Base-by-base conservation (phyloP, 2,797 vertebrate genomes). In the Lagocephalus sceleratus region DNA sequence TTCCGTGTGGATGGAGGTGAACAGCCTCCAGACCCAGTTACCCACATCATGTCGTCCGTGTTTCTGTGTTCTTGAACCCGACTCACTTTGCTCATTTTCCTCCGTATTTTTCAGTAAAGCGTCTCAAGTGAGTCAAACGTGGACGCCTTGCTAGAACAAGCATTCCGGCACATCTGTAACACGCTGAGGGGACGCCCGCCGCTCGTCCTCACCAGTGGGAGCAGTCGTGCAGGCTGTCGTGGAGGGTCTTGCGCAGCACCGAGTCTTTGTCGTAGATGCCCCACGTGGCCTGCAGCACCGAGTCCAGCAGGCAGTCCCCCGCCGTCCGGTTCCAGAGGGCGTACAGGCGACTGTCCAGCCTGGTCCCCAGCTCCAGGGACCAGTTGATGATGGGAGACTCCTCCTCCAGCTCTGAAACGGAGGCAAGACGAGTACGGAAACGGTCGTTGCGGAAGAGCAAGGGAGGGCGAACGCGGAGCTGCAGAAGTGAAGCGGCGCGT, bases 221-320 rank as follows among this genome's bases (percentile, higher is more conserved):
- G 66, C 96, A 99, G 93, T 98, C 94, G 3, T 98, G 96, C 71
- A 99, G 90, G 87, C 96, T 96, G 90, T 97, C 96, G 0, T 98
- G 95, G 62, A 98, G 93, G 29, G 95, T 96, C 78, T 98, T 98
- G 75, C 97, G 91, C 32, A 99, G 92, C 85, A 98, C 96, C 0
- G 95, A 98, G 84, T 99, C 97, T 78, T 99, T 99, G 90, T 99
- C 96, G 2, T 97, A 98, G 78, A 99, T 97, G 75, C 97, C 97
- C 97, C 97, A 99, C 0, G 97, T 99, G 21, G 96, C 97, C 78
- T 99, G 97, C 21, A 99, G 92, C 58, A 99, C 97, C 0, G 96
- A 99, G 79, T 99, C 97, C 0, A 99, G 94, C 62, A 98, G 92
- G 84, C 97, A 99, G 81, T 99, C 97, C 5, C 97, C 97, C 0